Evolutionary conservation across 2,113 vertebrate species (phyloP), one percentile per base, ranked within the genome.

Genomic region (Microcebus murinus): DNA sequence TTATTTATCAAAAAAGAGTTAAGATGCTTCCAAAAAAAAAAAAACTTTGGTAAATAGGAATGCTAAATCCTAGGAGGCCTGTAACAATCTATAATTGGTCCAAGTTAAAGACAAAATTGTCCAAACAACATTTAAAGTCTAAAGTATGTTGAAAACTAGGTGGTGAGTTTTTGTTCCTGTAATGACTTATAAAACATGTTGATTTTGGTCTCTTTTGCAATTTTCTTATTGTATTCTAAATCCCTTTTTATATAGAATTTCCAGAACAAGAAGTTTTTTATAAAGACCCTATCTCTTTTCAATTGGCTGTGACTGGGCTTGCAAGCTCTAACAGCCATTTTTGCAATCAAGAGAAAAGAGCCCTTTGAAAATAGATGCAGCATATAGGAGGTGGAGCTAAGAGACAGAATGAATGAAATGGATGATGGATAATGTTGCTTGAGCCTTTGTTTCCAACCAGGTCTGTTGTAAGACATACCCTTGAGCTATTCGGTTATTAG

Each of bases 131-230:
- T 71, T 48, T 95, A 93, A 94, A 89, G 36, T 87, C 82, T 94
- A 96, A 94, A 85, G 34, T 67, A 95, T 70, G 25, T n/a, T 93
- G 87, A 95, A 92, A 91, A 93, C 45, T 59, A 96, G 70, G 25
- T 91, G 76, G 70, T 88, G 63, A 63, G 70, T 68, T 91, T 96
- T 93, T 83, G 76, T 31, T 94, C 48, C 79, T 97, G 84, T 87
- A 96, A 79, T 59, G 88, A 90, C 87, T 94, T 92, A 96, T 4
- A 93, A 88, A 96, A 96, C 70, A 80, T 45, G 27, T 67, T 88
- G 65, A 80, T 94, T 96, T 96, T 95, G 93, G 95, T 97, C 92
- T 97, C 85, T 94, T 93, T 42, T 94, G 52, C 6, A 42, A 94
- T 80, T 68, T 89, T 95, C 63, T 71, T 85, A 91, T 87, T 87